Conservation (phyloP, 2,113 vertebrate species). For the Lepidothrix coronata region DNA sequence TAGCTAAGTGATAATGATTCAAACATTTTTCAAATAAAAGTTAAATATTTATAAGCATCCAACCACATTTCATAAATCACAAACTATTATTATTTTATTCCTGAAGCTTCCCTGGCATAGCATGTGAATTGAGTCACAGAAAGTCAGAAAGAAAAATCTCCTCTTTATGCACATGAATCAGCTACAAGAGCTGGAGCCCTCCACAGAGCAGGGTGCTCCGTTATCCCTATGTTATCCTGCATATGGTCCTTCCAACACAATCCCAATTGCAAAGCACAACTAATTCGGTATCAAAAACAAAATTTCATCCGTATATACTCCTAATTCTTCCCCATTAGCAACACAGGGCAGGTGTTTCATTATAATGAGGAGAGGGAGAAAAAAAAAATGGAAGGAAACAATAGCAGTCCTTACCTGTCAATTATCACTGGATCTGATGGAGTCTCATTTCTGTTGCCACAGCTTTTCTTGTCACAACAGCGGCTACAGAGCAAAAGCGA, state of each 20-base stretch:
- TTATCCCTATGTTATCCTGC: constrained; percentile 61
- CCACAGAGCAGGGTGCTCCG: constrained; percentile 62
- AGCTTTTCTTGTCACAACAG: constrained; percentile 99
- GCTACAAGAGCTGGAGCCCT: constrained; percentile 65
- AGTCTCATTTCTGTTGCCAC: constrained; percentile 99
- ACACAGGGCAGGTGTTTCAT: constrained; percentile 77
- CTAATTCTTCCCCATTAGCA: constrained; percentile 67
- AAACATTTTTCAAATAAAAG: constrained; percentile 87
- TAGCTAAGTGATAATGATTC: constrained; percentile 86
- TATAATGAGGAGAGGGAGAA: constrained; percentile 65
- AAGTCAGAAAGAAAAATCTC: constrained; percentile 74
- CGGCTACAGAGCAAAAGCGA: constrained; percentile 84
- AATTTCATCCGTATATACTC: constrained; percentile 62
- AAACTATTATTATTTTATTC: constrained; percentile 86
- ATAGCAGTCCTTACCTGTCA: constrained; percentile 94
- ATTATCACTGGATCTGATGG: constrained; percentile 99
- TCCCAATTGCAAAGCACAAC: constrained; percentile 46
- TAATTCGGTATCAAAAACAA: constrained; percentile 66
- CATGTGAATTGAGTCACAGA: constrained; percentile 70
- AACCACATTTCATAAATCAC: constrained; percentile 86
- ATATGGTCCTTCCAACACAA: constrained; percentile 64
- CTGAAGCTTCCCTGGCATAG: constrained; percentile 79
- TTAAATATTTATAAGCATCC: constrained; percentile 86
- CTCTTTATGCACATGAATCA: constrained; percentile 75
- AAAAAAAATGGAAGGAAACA: constrained; percentile 67